phyloP scores from a whole-genome alignment of 2,113 vertebrate genomes.

The Hyperopisus bebe region DNA sequence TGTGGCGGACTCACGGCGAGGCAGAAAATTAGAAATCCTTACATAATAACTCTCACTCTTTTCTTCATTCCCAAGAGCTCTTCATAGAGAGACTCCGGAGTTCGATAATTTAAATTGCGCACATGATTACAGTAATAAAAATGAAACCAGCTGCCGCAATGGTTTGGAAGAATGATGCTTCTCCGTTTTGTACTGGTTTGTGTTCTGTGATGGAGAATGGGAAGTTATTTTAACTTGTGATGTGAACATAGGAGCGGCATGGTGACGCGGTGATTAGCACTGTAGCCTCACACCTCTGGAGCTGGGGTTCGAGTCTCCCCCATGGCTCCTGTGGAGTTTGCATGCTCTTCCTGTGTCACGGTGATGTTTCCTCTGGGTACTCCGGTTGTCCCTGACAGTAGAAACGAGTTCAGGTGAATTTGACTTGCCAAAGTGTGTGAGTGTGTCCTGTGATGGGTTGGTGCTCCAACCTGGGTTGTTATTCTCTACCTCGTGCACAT shows the following conservation, averaged over 20 bases:
- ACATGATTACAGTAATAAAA: conserved; percentile 25
- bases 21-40: conserved; percentile 23
- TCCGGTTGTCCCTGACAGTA: neutral
- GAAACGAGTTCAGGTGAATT: neutral
- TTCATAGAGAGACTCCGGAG: conserved; percentile 7
- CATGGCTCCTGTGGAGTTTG: neutral
- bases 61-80: neutral
- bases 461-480: neutral
- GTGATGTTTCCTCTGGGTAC: neutral
- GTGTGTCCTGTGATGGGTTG: neutral
- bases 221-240: neutral
- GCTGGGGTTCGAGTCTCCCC: neutral
- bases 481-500: neutral
- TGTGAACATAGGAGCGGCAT: neutral
- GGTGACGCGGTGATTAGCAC: neutral
- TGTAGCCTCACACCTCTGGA: neutral
- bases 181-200: neutral
- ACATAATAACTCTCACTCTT: conserved; percentile 5
- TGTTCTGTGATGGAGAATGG: neutral
- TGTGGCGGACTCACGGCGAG: conserved; percentile 6
- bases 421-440: neutral
- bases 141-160: neutral
- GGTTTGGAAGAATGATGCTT: neutral
- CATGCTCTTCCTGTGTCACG: neutral
- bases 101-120: conserved; percentile 20